Evolutionary conservation across 1,140 invertebrate species (phyloP), one percentile per base, ranked within the genome.

Genomic region (Acromyrmex charruanus): DNA sequence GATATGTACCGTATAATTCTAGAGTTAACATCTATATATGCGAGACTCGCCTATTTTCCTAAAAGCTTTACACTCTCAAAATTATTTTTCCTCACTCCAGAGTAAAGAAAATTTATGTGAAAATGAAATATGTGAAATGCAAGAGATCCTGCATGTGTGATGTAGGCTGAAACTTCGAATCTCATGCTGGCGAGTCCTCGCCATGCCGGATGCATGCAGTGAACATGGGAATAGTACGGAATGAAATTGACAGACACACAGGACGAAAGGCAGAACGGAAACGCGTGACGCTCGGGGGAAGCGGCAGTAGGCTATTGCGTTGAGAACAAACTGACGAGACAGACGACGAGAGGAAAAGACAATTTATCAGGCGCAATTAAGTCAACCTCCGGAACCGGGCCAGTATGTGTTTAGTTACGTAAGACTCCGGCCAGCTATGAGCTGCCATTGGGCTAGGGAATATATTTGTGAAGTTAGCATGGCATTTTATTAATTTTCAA

Each of bases 281-380:
- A 69, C 35, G 86, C 61, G 72, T 21, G 58, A 69, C 63, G 71
- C 39, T 49, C 55, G 59, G 71, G 49, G 51, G 69, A 9, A 71
- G 28, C 5, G 28, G 14, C 10, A 44, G 39, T 53, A 87, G 80
- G 81, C 80, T 77, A 75, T 63, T 71, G 88, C 80, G 85, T 90
- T 86, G 65, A 77, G 68, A 89, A 85, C 80, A 58, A 74, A 51
- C 55, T 55, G 49, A 77, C 25, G 31, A 61, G 61, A 51, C 53
- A 21, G 69, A 82, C 81, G 81, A 39, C 21, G 61, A 16, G 75
- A 28, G 55, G 71, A 86, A 88, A 79, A 80, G 91, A 77, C 84
- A 86, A 91, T 92, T 91, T 90, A 90, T 92, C 90, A 85, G 61
- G 69, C 25, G 59, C 86, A 88, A 90, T 91, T 90, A 91, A 88